Base-by-base conservation (phyloP, 2,113 vertebrate genomes). In the Melanerpes formicivorus region DNA sequence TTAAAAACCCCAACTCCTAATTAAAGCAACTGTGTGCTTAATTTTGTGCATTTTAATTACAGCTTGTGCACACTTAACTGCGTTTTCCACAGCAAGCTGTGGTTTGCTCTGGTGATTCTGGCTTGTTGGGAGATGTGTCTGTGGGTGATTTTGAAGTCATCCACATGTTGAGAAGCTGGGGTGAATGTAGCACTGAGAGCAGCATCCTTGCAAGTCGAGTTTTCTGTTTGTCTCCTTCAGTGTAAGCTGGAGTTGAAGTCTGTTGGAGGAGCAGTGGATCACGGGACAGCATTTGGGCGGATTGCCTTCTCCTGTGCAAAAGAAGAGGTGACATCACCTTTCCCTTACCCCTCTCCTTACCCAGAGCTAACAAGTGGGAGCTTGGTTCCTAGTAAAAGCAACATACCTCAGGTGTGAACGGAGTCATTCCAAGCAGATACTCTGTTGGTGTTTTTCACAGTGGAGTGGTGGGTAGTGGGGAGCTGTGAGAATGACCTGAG, bases 291-390 rank as follows among this genome's bases (percentile, higher is more conserved):
- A 0, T 99, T 99, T 89, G 99, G 99, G 14, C 98, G 99, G 82
- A 98, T 99, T 26, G 99, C 99, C 16, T 99, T 99, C 95, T 98
- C 99, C 93, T 99, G 99, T 56, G 98, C 99, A 14, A 96, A 98
- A 52, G 98, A 98, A 29, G 98, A 99, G 98, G 99, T 99, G 87
- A 88, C 8, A 13, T n/a, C n/a, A 3, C 21, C 0, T 37, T 54
- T 8, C 42, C 40, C n/a, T 54, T 58, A 14, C 3, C 10, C 14
- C 4, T 79, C 21, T 22, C 59, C 4, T 72, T 3, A 26, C 42
- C 26, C 27, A 42, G n/a, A 64, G 42, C 52, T 80, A 59, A 32
- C 46, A 11, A 18, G 32, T 10, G 13, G 76, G 14, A 32, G 54
- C 29, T 50, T 42, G 4, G 0, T 9, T 32, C 27, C 52, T 30